Evolutionary conservation across 2,888 invertebrate genomes (phyloP).

Genomic region (Drosophila monieri): DNA sequence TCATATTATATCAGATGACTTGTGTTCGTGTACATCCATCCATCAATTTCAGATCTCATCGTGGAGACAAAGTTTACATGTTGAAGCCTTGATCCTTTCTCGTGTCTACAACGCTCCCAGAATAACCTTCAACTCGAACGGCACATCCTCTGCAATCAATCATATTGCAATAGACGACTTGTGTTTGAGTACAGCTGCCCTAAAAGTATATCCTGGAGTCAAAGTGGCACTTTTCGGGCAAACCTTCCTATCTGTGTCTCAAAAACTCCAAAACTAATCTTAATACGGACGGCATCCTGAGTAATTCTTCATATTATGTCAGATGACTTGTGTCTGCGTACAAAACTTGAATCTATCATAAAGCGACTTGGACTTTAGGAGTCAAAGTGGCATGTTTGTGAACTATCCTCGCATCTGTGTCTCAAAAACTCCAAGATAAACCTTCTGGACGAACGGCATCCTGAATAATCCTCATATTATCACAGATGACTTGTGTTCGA

Average conservation of each 20-base stretch:
- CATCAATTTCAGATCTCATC: no score
- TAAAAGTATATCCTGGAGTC: conserved; percentile 32
- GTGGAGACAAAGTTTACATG: no score
- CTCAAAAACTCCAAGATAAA: conserved; percentile 34
- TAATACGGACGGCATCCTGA: conserved; percentile 47
- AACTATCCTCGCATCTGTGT: conserved; percentile 5
- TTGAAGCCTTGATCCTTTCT: no score
- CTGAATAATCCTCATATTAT: conserved; percentile 42
- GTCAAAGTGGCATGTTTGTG: conserved; percentile 40
- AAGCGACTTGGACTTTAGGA: background rate
- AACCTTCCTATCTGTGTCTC: conserved; percentile 48
- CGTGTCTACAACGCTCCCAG: no score
- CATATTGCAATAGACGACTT: conserved; percentile 51
- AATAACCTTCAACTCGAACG: conserved; percentile 22
- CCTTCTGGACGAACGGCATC: conserved; percentile 43
- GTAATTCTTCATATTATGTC: conserved; percentile 35
- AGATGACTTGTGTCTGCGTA: conserved; percentile 35
- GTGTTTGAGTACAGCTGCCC: conserved; percentile 34
- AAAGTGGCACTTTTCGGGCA: conserved; percentile 55
- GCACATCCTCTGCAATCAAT: conserved; percentile 43
- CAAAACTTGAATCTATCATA: background rate
- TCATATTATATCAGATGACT: conserved; percentile 51
- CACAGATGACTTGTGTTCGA: conserved; percentile 52
- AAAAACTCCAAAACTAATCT: conserved; percentile 50
- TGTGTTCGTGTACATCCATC: conserved; percentile 32